Evolutionary conservation across 2,797 vertebrate genomes (phyloP).

Genomic region (Leontocebus nigricollis): DNA sequence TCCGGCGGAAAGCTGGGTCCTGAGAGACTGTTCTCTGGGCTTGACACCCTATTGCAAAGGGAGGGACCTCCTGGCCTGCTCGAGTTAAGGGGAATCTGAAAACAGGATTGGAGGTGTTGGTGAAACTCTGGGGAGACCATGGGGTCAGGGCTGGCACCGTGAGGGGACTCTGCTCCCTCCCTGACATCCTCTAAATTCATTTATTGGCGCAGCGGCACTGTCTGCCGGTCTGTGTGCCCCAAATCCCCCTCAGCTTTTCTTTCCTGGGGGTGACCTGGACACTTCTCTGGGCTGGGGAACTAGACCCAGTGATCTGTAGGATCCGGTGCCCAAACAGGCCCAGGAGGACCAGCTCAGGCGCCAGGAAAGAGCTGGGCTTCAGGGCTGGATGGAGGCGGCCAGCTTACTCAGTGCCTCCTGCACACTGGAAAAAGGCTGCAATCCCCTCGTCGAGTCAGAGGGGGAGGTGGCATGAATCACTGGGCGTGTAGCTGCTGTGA

Average conservation of each 20-base stretch:
- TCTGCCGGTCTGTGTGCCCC: neutral
- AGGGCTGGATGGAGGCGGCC: neutral
- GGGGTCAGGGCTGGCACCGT: neutral
- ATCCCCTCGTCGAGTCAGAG: neutral
- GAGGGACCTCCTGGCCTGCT: neutral
- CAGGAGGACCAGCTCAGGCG: rapidly evolving
- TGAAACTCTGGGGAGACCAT: neutral
- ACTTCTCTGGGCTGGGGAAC: neutral
- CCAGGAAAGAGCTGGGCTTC: neutral
- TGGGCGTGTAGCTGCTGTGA: neutral
- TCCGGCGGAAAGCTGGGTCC: neutral
- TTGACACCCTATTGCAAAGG: neutral
- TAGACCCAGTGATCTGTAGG: neutral
- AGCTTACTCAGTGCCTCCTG: neutral
- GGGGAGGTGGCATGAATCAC: constrained; percentile 35
- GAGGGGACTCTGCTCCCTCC: too few species aligned
- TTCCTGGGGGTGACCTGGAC: neutral
- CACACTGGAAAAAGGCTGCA: constrained; percentile 53
- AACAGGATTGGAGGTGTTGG: neutral
- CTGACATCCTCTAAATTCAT: neutral
- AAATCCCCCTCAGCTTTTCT: neutral
- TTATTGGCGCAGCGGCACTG: neutral
- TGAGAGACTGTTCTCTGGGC: neutral
- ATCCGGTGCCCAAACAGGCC: neutral
- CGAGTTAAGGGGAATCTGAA: neutral